Evolutionary conservation across 2,888 invertebrate species (phyloP).

Genomic region (Allolobophora icterica): DNA sequence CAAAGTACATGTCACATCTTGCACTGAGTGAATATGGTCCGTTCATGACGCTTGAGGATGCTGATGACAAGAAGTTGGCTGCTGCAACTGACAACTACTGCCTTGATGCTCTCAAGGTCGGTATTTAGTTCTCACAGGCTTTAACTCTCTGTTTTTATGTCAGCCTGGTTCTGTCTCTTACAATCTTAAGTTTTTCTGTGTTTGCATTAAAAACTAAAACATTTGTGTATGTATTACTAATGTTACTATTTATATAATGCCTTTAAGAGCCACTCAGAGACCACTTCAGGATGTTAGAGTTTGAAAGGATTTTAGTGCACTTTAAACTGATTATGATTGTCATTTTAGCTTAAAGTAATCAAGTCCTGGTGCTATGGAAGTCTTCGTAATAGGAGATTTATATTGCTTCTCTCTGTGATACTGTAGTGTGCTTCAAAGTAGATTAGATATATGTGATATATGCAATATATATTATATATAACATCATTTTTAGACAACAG

Average conservation of each 20-base stretch:
- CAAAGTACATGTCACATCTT: conserved; percentile 50
- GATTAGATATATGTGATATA: too few species aligned
- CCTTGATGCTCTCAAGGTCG: conserved; percentile 56
- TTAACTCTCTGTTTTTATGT: neutral
- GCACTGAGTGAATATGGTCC: conserved; percentile 56
- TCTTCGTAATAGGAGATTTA: too few species aligned
- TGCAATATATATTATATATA: too few species aligned
- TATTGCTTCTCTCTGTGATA: too few species aligned
- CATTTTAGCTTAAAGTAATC: too few species aligned
- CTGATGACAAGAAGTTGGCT: conserved; percentile 45
- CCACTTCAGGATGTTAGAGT: too few species aligned
- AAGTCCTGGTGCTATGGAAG: too few species aligned
- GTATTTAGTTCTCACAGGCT: neutral
- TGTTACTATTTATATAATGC: neutral
- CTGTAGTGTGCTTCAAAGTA: too few species aligned
- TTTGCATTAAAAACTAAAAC: neutral
- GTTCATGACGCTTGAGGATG: conserved; percentile 45
- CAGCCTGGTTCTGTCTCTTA: neutral
- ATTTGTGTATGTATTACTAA: neutral
- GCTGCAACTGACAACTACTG: conserved; percentile 56
- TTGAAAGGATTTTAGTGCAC: too few species aligned
- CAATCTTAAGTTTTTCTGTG: neutral
- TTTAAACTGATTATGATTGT: too few species aligned
- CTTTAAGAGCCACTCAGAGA: too few species aligned
- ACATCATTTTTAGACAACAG: neutral